phyloP scores from a whole-genome alignment of 2,113 vertebrate species.

The Brachyhypopomus gauderio region DNA sequence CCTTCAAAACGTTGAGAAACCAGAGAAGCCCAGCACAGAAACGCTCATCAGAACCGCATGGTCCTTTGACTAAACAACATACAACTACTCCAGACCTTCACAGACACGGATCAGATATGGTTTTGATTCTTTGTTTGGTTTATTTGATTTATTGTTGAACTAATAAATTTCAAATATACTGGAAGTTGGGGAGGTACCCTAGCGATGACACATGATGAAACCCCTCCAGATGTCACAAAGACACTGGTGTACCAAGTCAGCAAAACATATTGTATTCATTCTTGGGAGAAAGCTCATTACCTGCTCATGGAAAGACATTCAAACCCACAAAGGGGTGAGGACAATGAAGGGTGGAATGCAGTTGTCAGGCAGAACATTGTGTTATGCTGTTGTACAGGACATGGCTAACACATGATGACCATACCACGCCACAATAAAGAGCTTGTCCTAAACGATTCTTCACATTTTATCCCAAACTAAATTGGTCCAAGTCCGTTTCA shows the following conservation, averaged over 20 bases:
- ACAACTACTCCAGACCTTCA: slow-evolving; percentile 21
- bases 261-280: too few species aligned
- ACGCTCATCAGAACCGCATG: slow-evolving; percentile 60
- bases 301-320: neutral
- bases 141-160: slow-evolving; percentile 17
- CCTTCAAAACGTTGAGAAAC: slow-evolving; percentile 45
- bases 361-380: slow-evolving; percentile 22
- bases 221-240: too few species aligned
- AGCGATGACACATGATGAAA: neutral
- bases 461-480: slow-evolving; percentile 14
- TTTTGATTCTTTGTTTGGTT: neutral
- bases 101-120: neutral
- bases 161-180: slow-evolving; percentile 3
- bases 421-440: slow-evolving; percentile 1
- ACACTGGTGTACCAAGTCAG: too few species aligned
- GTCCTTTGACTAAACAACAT: slow-evolving; percentile 49
- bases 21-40: slow-evolving; percentile 48
- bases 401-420: slow-evolving; percentile 22
- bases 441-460: neutral
- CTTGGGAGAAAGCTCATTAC: neutral
- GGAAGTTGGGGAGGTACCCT: slow-evolving; percentile 25
- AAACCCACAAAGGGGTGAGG: neutral
- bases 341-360: neutral
- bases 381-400: neutral
- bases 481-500: neutral